Percentiles rank a stretch among this genome's conserved stretches.
Conservation (phyloP, 1,140 invertebrate genomes). For the Drosophila lini region DNA sequence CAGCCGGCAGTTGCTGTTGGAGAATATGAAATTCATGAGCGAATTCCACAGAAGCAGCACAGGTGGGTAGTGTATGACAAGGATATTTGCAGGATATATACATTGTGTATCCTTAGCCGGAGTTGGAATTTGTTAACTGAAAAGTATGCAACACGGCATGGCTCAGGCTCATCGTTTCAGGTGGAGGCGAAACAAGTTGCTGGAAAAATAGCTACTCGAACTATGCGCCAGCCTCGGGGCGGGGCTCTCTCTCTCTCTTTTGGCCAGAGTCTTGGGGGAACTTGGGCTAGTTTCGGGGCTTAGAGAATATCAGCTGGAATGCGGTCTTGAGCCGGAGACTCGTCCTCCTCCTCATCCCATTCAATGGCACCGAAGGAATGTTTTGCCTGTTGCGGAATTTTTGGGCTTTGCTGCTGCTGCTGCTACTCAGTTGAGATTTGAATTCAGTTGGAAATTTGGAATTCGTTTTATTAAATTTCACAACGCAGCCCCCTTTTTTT, state of each 20-base stretch:
- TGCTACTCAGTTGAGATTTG: conserved; percentile 41
- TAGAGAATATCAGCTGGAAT: conserved; percentile 48
- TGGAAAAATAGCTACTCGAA: conserved; percentile 67
- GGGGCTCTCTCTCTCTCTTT: not conserved
- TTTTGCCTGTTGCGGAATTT: conserved; percentile 45
- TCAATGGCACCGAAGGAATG: conserved; percentile 15
- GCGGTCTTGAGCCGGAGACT: conserved; percentile 25
- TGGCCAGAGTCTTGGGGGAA: not conserved
- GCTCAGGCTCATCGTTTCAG: conserved; percentile 11
- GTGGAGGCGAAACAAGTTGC: conserved; percentile 21
- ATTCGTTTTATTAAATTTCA: conserved; percentile 60
- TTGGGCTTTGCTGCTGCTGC: conserved; percentile 18
- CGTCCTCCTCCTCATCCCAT: not conserved
- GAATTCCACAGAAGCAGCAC: conserved; percentile 56
- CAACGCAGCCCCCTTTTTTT: not conserved
- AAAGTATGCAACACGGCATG: conserved; percentile 66
- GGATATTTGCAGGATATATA: not conserved
- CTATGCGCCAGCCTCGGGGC: conserved; percentile 44
- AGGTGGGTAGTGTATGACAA: not conserved
- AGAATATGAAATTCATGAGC: conserved; percentile 75
- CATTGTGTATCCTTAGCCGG: conserved; percentile 9
- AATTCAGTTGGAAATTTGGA: conserved; percentile 42
- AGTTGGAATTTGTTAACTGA: conserved; percentile 63
- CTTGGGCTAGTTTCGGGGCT: conserved; percentile 41
- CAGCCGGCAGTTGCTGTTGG: conserved; percentile 6